Evolutionary conservation across 2,888 invertebrate genomes (phyloP), one percentile per base, ranked within the genome.

Genomic region (Physocephala rufipes): DNA sequence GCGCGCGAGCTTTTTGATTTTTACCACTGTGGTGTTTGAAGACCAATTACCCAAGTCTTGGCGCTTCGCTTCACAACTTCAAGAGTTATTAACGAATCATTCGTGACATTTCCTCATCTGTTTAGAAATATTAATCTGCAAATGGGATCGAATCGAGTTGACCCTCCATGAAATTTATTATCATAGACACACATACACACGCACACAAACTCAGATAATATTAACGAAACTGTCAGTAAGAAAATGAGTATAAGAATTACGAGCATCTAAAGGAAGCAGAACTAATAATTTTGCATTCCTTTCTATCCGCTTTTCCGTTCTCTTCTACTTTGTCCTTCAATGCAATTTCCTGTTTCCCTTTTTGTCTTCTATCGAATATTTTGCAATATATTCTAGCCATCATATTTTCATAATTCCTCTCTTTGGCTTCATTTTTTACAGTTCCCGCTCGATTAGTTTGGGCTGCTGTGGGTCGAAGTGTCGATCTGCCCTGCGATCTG

Each of bases 401-500:
- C 36, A 36, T 36, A 15, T 66, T 55, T 55, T n/a, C 53, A 9
- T 66, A 30, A 26, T 24, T 12, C 47, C 26, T 49, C 26, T 64
- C 30, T 30, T 61, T 15, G 21, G n/a, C 28, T 53, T 53, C 36
- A 53, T 30, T 21, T 12, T 58, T 89, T 89, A 66, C 87, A 92
- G 91, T 90, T 84, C 90, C 90, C 76, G 89, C 90, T 71, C 89
- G 89, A 76, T 86, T 90, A 71, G 88, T 92, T 64, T 94, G 94
- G 93, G 93, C 93, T 16, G 91, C 91, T 16, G 89, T 91, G 49
- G 93, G 93, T 58, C 91, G 90, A 69, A 90, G 91, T 82, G 93
- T 92, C 26, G 90, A 92, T 70, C 87, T 96, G 76, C 95, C 95
- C 0, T 96, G 96, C 87, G 93, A 95, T 87, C 89, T 95, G 76